Base-by-base conservation (phyloP, 2,113 vertebrate species). In the Uria lomvia region DNA sequence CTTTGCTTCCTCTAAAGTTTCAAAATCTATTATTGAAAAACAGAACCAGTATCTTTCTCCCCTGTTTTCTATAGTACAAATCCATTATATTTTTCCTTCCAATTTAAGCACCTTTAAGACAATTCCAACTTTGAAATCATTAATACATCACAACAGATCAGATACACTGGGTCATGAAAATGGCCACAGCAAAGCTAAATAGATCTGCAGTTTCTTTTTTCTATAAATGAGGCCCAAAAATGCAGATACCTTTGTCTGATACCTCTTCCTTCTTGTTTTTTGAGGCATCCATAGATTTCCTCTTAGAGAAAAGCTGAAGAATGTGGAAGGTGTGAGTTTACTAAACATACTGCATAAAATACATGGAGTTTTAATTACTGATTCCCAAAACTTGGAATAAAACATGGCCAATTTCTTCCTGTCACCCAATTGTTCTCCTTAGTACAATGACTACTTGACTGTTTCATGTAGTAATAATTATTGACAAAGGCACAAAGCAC, bases 381-480 rank as follows among this genome's bases (percentile, higher is more conserved):
- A 62, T 86, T 88, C 34, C 34, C 17, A 58, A 92, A 97, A 38
- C 24, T 77, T 13, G 5, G 30, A 75, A 94, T 68, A 95, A 96
- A 92, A 83, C 34, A 53, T 36, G 58, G 53, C 29, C 5, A 77
- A 40, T 83, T 85, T 93, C 74, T 92, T 76, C 86, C 56, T 89
- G 81, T 47, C 13, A 77, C 12, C 15, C 29, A 85, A 0, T 53
- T 91, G 42, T 75, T 78, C 75, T 87, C 49, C 68, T 80, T 68
- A 27, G 32, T 50, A 92, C 78, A 95, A 95, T 86, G 90, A 88
- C 92, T 92, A 80, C 88, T 96, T 97, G 92, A 95, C 92, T 96
- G 95, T 86, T 97, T 92, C 94, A 90, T 92, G 90, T 86, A 96
- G 67, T 93, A 95, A 96, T 93, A 97, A 95, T 96, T 97, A 95